Evolutionary conservation across 2,888 invertebrate species (phyloP).

Genomic region (Lasioglossum figueresi): DNA sequence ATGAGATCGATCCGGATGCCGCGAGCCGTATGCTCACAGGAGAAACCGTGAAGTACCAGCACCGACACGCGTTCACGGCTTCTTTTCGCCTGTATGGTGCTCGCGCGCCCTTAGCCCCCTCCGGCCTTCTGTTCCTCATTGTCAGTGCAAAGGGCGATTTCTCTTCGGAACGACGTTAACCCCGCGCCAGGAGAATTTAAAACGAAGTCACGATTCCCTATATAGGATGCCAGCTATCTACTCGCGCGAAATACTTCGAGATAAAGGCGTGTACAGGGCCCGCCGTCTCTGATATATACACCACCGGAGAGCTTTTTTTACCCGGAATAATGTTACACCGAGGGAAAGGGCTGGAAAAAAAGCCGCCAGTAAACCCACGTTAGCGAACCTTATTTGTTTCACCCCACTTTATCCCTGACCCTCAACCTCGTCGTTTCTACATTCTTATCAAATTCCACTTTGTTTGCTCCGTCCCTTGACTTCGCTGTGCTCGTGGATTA

Average conservation of each 20-base stretch:
- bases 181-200: slow-evolving; percentile 73
- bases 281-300: slow-evolving; percentile 52
- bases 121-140: slow-evolving; percentile 68
- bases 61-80: slow-evolving; percentile 11
- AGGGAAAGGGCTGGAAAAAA: slow-evolving; percentile 30
- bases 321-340: slow-evolving; percentile 40
- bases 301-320: slow-evolving; percentile 40
- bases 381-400: slow-evolving; percentile 47
- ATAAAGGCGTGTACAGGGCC: slow-evolving; percentile 59
- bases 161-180: slow-evolving; percentile 76
- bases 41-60: background rate
- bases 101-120: slow-evolving; percentile 14
- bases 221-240: slow-evolving; percentile 60
- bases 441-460: slow-evolving; percentile 34
- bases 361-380: slow-evolving; percentile 40
- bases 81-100: slow-evolving; percentile 29
- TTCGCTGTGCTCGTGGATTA: slow-evolving; percentile 15
- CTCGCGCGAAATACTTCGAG: slow-evolving; percentile 60
- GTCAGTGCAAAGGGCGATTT: slow-evolving; percentile 76
- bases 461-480: background rate
- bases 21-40: background rate
- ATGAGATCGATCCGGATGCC: slow-evolving; percentile 50
- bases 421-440: slow-evolving; percentile 18
- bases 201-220: slow-evolving; percentile 77
- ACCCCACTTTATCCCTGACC: background rate